These are phyloP conservation scores for Nesidiocoris tenuis DNA, from an alignment of 2,888 invertebrate species.

Conservation along the genomic window DNA sequence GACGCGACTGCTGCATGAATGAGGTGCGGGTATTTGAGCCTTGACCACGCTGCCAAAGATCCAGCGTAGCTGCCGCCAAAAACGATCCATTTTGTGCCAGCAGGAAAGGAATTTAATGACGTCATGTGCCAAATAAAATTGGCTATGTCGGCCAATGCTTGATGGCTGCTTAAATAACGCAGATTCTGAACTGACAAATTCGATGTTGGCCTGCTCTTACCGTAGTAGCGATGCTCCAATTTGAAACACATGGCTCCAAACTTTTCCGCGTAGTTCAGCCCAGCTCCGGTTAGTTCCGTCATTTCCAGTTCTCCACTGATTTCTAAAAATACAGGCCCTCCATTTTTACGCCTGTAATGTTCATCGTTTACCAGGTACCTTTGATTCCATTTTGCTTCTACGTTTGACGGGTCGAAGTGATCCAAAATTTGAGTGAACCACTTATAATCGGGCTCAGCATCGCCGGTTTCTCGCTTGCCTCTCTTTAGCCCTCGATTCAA, in stretches of 20 bases:
- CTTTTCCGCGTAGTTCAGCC: slow-evolving; percentile 78
- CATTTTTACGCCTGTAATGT: slow-evolving; percentile 53
- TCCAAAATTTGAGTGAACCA: slow-evolving; percentile 71
- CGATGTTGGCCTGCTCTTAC: slow-evolving; percentile 81
- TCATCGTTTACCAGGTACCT: slow-evolving; percentile 49
- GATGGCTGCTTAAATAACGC: slow-evolving; percentile 73
- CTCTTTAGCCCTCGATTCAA: too few species aligned
- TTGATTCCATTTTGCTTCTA: slow-evolving; percentile 72
- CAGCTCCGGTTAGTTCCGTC: slow-evolving; percentile 56
- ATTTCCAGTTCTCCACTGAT: slow-evolving; percentile 90
- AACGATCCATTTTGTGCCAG: slow-evolving; percentile 76
- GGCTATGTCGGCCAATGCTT: slow-evolving; percentile 84
- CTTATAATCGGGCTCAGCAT: neutral
- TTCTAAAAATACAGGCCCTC: slow-evolving; percentile 87
- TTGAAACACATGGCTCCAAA: slow-evolving; percentile 81
- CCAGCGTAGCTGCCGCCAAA: slow-evolving; percentile 97
- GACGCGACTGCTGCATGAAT: slow-evolving; percentile 82
- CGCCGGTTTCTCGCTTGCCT: neutral
- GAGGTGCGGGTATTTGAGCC: slow-evolving; percentile 84
- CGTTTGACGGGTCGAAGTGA: slow-evolving; percentile 73
- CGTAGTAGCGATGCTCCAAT: slow-evolving; percentile 92
- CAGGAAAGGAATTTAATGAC: slow-evolving; percentile 60
- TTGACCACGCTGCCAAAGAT: slow-evolving; percentile 85
- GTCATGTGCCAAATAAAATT: slow-evolving; percentile 76
- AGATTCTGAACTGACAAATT: slow-evolving; percentile 79